Percentiles rank a stretch among this genome's conserved stretches.
Conservation (phyloP, 2,113 vertebrate species). For the Phyllopteryx taeniolatus region DNA sequence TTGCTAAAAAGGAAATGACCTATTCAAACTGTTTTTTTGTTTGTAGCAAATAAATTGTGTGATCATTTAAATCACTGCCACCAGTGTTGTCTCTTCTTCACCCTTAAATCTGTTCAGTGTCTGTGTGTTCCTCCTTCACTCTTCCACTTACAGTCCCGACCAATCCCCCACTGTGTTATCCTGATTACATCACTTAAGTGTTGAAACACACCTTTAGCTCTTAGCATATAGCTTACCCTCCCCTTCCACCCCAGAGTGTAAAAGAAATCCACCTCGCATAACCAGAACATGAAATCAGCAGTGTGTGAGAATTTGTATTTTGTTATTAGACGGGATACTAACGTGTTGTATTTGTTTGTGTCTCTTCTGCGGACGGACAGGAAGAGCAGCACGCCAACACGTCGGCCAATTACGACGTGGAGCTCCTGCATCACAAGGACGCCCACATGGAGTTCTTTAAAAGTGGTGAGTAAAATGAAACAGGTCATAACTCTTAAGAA, state of each 20-base stretch:
- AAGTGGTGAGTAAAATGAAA: conserved; percentile 77
- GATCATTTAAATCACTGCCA: conserved; percentile 20
- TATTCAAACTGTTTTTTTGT: neutral
- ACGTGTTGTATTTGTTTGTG: conserved; percentile 22
- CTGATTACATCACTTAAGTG: conserved; percentile 13
- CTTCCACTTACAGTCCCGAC: conserved; percentile 4
- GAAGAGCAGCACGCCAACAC: conserved; percentile 99
- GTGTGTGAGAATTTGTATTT: conserved; percentile 36
- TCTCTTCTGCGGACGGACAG: conserved; percentile 72
- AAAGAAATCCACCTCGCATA: neutral
- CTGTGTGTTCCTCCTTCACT: conserved; percentile 14
- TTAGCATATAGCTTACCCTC: neutral
- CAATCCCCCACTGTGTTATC: conserved; percentile 4
- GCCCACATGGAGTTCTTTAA: conserved; percentile 94
- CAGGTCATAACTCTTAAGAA: neutral
- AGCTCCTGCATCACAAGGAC: conserved; percentile 95
- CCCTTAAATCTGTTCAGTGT: conserved; percentile 22
- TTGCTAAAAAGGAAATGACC: neutral
- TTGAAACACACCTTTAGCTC: conserved; percentile 8
- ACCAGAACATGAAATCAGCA: conserved; percentile 69
- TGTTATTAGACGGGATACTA: neutral
- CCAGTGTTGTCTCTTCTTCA: conserved; percentile 57
- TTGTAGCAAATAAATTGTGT: neutral
- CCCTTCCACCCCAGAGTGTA: neutral
- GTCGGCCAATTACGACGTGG: conserved; percentile 97